Evolutionary conservation across 2,888 invertebrate species (phyloP).

Genomic region (Himalopsyche tibetana): DNA sequence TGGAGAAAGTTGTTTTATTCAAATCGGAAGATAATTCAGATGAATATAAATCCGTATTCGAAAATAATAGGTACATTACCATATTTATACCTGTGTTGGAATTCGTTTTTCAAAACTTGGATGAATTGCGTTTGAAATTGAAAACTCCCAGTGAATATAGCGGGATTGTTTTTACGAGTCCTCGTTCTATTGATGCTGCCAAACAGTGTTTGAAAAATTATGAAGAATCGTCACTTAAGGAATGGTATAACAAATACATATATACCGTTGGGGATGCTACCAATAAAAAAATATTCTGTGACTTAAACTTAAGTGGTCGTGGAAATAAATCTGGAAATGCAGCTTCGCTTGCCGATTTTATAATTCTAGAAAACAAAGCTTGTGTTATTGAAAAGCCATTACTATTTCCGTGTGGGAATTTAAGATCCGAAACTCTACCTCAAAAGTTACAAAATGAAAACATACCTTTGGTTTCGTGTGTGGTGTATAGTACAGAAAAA

Average conservation of each 20-base stretch:
- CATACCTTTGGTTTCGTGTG: conserved; percentile 72
- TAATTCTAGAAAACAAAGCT: conserved; percentile 71
- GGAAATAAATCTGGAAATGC: conserved; percentile 78
- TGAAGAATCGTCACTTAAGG: conserved; percentile 51
- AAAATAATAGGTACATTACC: conserved; percentile 50
- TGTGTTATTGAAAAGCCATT: conserved; percentile 70
- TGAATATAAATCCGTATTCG: conserved; percentile 52
- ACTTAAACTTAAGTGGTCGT: conserved; percentile 73
- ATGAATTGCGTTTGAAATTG: conserved; percentile 71
- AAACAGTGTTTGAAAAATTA: conserved; percentile 70
- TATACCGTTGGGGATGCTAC: conserved; percentile 78
- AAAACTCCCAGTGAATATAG: conserved; percentile 72
- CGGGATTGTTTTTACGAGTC: conserved; percentile 77
- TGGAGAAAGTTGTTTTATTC: conserved; percentile 57
- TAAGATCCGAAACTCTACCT: conserved; percentile 75
- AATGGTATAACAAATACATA: conserved; percentile 73
- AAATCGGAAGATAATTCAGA: conserved; percentile 56
- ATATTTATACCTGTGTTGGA: conserved; percentile 70
- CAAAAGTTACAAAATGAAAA: conserved; percentile 71
- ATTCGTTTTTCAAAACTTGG: conserved; percentile 75
- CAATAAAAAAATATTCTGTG: conserved; percentile 71
- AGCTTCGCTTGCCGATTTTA: conserved; percentile 73
- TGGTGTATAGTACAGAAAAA: conserved; percentile 76
- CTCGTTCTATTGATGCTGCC: conserved; percentile 76
- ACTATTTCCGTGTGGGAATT: conserved; percentile 77